These are phyloP conservation scores for Erannis defoliaria DNA, from an alignment of 2,888 invertebrate species.

Conservation along the genomic window DNA sequence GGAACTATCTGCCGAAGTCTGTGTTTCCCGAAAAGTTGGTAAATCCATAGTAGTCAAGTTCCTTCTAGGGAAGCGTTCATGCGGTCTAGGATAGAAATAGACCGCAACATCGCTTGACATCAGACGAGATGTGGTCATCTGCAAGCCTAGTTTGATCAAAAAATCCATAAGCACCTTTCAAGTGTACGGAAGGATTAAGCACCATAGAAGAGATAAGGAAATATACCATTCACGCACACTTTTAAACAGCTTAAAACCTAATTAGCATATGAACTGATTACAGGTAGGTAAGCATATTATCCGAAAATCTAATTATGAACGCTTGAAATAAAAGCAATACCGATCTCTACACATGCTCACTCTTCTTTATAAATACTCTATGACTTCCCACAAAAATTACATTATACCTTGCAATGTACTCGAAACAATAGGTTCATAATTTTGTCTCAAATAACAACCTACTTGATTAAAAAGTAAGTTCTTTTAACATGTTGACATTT, in stretches of 20 bases:
- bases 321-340: constrained; percentile 3
- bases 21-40: too few relatives aligned
- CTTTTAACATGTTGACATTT: background rate
- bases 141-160: too few relatives aligned
- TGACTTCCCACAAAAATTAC: background rate
- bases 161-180: too few relatives aligned
- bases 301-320: constrained; percentile 8
- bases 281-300: constrained; percentile 1
- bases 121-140: too few relatives aligned
- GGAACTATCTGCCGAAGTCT: too few relatives aligned
- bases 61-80: too few relatives aligned
- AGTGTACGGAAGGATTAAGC: too few relatives aligned
- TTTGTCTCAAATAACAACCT: constrained; percentile 32
- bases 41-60: too few relatives aligned
- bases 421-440: constrained; percentile 29
- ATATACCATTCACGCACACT: too few relatives aligned
- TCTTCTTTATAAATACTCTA: background rate
- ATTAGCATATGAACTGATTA: constrained; percentile 11
- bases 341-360: background rate
- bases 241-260: background rate
- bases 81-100: too few relatives aligned
- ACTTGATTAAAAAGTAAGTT: background rate
- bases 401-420: background rate
- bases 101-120: too few relatives aligned
- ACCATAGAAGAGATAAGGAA: too few relatives aligned